A percentile compares a stretch with the other conserved stretches of the same genome.
These are phyloP conservation scores for Telmatherina bonti DNA, from an alignment of 2,797 vertebrate species.

Conservation along the genomic window DNA sequence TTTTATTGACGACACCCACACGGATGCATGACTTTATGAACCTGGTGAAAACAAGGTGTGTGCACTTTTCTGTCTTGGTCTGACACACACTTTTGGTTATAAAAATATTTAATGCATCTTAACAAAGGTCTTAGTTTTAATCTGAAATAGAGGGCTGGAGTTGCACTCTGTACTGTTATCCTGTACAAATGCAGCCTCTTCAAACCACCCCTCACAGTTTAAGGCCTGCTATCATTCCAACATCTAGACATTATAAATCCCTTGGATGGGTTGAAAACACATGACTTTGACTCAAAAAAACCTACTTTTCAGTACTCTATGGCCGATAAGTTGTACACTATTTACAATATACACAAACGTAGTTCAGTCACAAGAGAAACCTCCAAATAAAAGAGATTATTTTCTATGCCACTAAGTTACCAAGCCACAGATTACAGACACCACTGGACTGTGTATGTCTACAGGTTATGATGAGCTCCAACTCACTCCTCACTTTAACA, in stretches of 20 bases:
- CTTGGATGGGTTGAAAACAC: background rate
- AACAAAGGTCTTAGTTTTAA: background rate
- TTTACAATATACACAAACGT: background rate
- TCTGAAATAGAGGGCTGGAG: background rate
- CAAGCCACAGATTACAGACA: constrained; percentile 27
- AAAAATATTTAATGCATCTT: background rate
- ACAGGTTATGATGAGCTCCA: constrained; percentile 22
- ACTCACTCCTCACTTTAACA: constrained; percentile 42
- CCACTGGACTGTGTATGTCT: constrained; percentile 14
- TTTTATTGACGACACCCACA: background rate
- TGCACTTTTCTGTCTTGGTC: background rate
- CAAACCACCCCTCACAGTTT: too few species aligned
- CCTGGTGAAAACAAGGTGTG: background rate
- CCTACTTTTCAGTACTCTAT: background rate
- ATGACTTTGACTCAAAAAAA: background rate
- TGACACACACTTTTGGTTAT: background rate
- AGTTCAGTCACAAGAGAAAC: background rate
- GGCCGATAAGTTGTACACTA: background rate
- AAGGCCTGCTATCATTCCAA: background rate
- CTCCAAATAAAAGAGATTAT: background rate
- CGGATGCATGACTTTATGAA: background rate
- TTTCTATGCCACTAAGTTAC: constrained; percentile 14
- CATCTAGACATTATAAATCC: background rate
- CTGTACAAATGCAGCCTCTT: background rate
- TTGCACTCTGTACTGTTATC: background rate